These are phyloP conservation scores for Trachelus stipa DNA, from an alignment of 2,888 invertebrate species.

Conservation along the genomic window DNA sequence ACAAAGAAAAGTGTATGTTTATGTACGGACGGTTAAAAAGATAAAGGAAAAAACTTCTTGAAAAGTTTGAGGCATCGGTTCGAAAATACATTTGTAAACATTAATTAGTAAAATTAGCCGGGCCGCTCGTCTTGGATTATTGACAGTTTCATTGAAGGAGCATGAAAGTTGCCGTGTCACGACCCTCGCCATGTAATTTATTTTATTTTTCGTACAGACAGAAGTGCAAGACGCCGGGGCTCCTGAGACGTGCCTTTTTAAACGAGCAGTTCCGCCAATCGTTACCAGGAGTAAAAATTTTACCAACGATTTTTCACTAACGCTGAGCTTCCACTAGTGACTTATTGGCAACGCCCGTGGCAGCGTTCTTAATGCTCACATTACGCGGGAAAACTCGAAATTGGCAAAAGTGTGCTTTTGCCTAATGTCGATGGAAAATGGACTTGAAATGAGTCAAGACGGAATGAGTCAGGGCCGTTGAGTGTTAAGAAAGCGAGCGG, in stretches of 20 bases:
- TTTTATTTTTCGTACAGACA: background rate
- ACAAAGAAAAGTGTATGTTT: too few species aligned
- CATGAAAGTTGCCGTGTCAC: background rate
- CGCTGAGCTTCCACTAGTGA: background rate
- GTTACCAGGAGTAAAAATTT: background rate
- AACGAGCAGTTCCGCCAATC: background rate
- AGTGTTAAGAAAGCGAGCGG: background rate
- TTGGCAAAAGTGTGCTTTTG: background rate
- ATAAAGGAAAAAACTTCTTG: background rate
- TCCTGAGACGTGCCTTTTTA: background rate
- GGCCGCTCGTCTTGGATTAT: slow-evolving; percentile 37
- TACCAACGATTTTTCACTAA: background rate
- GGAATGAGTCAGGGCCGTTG: background rate
- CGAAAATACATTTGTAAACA: slow-evolving; percentile 29
- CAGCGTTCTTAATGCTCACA: background rate
- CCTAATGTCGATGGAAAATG: background rate
- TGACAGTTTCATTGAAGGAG: slow-evolving; percentile 35
- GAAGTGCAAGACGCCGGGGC: background rate
- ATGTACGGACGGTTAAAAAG: too few species aligned
- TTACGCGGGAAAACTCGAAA: background rate
- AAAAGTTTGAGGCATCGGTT: background rate
- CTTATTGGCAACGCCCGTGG: background rate
- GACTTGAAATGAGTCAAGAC: background rate
- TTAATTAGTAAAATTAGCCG: slow-evolving; percentile 46
- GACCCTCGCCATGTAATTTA: background rate